Percentiles rank a stretch among this genome's conserved stretches.
Conservation (phyloP, 2,888 invertebrate genomes). For the Endomychus coccineus region DNA sequence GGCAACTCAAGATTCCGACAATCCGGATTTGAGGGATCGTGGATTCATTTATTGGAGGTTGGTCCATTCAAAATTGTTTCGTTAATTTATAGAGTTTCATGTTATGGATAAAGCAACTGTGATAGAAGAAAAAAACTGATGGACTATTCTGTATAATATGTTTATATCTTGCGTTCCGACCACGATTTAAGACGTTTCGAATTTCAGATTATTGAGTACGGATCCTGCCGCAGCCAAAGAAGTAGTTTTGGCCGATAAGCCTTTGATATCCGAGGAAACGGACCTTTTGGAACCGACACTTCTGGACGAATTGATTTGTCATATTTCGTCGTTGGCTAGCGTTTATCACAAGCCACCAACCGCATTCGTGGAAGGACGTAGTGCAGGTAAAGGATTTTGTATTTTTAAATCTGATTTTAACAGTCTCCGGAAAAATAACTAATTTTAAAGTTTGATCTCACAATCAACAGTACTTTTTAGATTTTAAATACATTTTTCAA, state of each 20-base stretch:
- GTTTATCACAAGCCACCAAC: slow-evolving; percentile 99
- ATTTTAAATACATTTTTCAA: no score
- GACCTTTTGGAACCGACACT: slow-evolving; percentile 95
- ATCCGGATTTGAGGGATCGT: slow-evolving; percentile 95
- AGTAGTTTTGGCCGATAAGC: slow-evolving; percentile 97
- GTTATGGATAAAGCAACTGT: no score
- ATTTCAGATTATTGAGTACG: slow-evolving; percentile 72
- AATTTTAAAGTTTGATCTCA: no score
- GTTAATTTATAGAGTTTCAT: no score
- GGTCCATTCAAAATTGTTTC: no score
- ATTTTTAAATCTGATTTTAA: no score
- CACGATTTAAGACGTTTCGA: no score
- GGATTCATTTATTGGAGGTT: slow-evolving; percentile 98
- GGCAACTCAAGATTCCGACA: slow-evolving; percentile 91
- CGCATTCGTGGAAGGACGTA: slow-evolving; percentile 90
- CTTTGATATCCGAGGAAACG: slow-evolving; percentile 97
- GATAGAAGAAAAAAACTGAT: no score
- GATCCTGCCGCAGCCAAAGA: slow-evolving; percentile 99
- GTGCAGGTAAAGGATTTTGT: slow-evolving; percentile 38
- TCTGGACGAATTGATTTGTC: slow-evolving; percentile 95
- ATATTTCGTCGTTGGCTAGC: slow-evolving; percentile 92
- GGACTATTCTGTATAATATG: no score
- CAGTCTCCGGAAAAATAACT: no score
- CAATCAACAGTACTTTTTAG: no score
- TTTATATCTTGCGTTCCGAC: no score